phyloP scores from a whole-genome alignment of 2,888 invertebrate genomes.

The Drosophila prolongata region DNA sequence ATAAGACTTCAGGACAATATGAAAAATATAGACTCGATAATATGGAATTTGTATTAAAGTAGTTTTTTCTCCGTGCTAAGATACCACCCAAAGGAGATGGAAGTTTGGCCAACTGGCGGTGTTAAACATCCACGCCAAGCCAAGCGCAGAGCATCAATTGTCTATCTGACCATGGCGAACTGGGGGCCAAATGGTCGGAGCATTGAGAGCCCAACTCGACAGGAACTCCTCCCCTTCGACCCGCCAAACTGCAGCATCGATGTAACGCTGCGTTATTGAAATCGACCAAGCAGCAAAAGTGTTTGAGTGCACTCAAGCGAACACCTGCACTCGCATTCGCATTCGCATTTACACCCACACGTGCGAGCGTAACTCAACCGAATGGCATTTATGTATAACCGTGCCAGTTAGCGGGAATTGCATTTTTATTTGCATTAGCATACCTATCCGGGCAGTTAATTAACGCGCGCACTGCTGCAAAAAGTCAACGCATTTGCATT shows the following conservation, averaged over 20 bases:
- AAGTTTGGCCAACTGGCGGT: slow-evolving; percentile 62
- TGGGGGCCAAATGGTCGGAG: slow-evolving; percentile 40
- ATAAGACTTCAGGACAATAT: no score
- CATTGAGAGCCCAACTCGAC: slow-evolving; percentile 45
- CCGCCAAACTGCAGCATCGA: slow-evolving; percentile 11
- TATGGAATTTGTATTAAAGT: no score
- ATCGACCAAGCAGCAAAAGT: slow-evolving; percentile 70
- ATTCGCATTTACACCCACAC: slow-evolving; percentile 17
- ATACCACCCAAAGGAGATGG: slow-evolving; percentile 32
- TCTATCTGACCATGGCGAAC: slow-evolving; percentile 63
- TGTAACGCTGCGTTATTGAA: slow-evolving; percentile 66
- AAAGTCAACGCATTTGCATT: slow-evolving; percentile 30
- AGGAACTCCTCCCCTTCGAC: slow-evolving; percentile 15
- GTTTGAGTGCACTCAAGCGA: slow-evolving; percentile 69
- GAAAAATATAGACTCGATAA: no score
- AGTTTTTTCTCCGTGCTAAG: slow-evolving; percentile 7
- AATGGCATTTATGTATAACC: slow-evolving; percentile 16
- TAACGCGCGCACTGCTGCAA: slow-evolving; percentile 11
- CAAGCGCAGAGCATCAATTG: slow-evolving; percentile 69
- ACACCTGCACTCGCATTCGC: slow-evolving; percentile 32
- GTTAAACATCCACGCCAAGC: slow-evolving; percentile 58
- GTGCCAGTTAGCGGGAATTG: slow-evolving; percentile 30
- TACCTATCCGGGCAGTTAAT: slow-evolving; percentile 27
- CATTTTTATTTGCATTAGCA: slow-evolving; percentile 42
- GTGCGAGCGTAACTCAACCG: slow-evolving; percentile 41